Conservation (phyloP, 2,797 vertebrate genomes). For the Knipowitschia caucasica region DNA sequence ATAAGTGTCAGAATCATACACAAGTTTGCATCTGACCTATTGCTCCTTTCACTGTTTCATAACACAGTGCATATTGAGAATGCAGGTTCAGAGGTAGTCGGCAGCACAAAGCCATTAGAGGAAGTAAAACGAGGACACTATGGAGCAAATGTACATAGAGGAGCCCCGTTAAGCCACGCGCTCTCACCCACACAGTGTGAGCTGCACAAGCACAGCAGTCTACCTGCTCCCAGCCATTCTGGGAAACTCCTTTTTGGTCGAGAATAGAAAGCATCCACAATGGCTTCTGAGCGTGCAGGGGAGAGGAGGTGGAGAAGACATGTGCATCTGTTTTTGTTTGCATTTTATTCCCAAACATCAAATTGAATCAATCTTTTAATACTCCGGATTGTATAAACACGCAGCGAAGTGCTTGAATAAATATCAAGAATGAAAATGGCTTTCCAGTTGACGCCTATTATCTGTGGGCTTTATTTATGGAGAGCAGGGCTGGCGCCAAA, state of each 20-base stretch:
- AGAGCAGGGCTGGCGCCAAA: conserved; percentile 64
- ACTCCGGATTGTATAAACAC: conserved; percentile 85
- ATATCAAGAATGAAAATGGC: conserved; percentile 88
- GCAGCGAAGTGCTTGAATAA: conserved; percentile 80
- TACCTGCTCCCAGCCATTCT: conserved; percentile 58
- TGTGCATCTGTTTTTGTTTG: conserved; percentile 90
- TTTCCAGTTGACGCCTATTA: conserved; percentile 85
- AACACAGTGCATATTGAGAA: conserved; percentile 2
- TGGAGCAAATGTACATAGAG: conserved; percentile 36
- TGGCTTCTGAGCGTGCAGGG: conserved; percentile 66
- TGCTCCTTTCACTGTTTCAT: not conserved
- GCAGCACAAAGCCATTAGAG: conserved; percentile 33
- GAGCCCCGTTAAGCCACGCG: conserved; percentile 59
- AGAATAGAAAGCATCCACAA: conserved; percentile 76
- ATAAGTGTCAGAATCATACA: not conserved
- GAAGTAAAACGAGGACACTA: conserved; percentile 52
- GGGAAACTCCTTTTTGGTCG: conserved; percentile 51
- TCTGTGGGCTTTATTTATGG: conserved; percentile 79
- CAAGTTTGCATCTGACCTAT: not conserved
- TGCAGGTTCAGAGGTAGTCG: conserved; percentile 25
- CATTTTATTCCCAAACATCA: conserved; percentile 89
- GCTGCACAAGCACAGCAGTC: conserved; percentile 46
- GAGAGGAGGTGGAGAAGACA: conserved; percentile 42
- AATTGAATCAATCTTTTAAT: conserved; percentile 97
- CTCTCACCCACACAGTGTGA: conserved; percentile 64